Evolutionary conservation across 2,797 vertebrate species (phyloP), one percentile per base, ranked within the genome.

Genomic region (Sarcophilus harrisii): DNA sequence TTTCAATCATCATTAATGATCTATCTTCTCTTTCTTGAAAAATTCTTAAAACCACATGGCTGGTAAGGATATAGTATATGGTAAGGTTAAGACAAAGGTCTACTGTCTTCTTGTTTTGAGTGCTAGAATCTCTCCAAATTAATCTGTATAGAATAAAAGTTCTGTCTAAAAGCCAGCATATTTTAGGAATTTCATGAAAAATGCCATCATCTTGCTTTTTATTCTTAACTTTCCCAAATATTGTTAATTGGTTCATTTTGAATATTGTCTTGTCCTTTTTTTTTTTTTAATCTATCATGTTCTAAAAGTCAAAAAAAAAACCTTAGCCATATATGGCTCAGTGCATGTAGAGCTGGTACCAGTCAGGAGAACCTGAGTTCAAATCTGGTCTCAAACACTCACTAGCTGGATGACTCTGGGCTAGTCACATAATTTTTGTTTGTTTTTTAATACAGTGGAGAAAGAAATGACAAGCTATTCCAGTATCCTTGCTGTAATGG

Each of bases 311-410:
- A 38, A 13, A 32, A 73, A 16, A 73, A 14, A 13, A 73, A 52
- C 52, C 0, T n/a, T 18, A n/a, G 32, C 32, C 10, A 55, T 38
- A 73, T 4, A 6, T 38, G 14, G 14, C 13, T 73, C 5, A 16
- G 5, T 73, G 32, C 5, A n/a, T 38, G 5, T 32, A 32, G 12
- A 16, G 32, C 2, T n/a, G 32, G 0, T 55, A 10, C 1, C 0
- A 73, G 18, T 38, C n/a, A 73, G 6, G 2, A 38, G 73, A 18
- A 21, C 18, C 66, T 38, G 13, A 73, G 16, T 73, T 73, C 66
- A 73, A 73, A 73, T 38, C 18, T 5, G 8, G 2, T 5, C n/a
- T 73, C n/a, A 38, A 29, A 38, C 1, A 73, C 66, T 38, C 38
- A 2, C 10, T 38, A 21, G 16, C 16, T 73, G n/a, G 18, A 21